A percentile compares a stretch with the other conserved stretches of the same genome.
Evolutionary conservation across 2,113 vertebrate species (phyloP).

Genomic region (Lepus europaeus): DNA sequence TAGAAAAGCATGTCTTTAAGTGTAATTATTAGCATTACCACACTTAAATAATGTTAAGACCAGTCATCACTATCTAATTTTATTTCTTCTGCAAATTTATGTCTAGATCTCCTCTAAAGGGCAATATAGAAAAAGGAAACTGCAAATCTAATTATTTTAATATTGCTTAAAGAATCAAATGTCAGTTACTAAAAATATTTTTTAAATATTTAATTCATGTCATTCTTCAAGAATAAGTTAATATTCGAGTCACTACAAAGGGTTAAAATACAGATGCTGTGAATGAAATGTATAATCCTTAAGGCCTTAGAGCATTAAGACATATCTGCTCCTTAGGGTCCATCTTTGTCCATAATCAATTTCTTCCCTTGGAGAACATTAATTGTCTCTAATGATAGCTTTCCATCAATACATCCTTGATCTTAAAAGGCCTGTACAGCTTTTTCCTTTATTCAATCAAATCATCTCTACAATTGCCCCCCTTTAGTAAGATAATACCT

Average conservation of each 20-base stretch:
- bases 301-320: slow-evolving; percentile 90
- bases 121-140: not conserved
- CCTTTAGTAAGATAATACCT: slow-evolving; percentile 95
- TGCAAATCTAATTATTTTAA: slow-evolving; percentile 65
- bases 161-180: slow-evolving; percentile 70
- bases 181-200: slow-evolving; percentile 42
- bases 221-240: slow-evolving; percentile 61
- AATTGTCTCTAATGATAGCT: slow-evolving; percentile 98
- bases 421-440: slow-evolving; percentile 93
- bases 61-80: slow-evolving; percentile 46
- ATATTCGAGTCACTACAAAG: slow-evolving; percentile 79
- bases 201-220: slow-evolving; percentile 46
- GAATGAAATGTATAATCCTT: slow-evolving; percentile 90
- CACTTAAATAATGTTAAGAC: slow-evolving; percentile 26
- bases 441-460: slow-evolving; percentile 96
- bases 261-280: slow-evolving; percentile 90
- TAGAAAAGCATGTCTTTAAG: slow-evolving; percentile 71
- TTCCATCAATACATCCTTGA: slow-evolving; percentile 97
- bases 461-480: slow-evolving; percentile 94
- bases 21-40: slow-evolving; percentile 67
- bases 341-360: slow-evolving; percentile 96
- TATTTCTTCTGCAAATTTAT: slow-evolving; percentile 54
- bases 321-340: slow-evolving; percentile 91
- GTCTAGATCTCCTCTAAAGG: slow-evolving; percentile 34
- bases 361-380: slow-evolving; percentile 93